Percentiles rank a stretch among this genome's conserved stretches.
phyloP scores from a whole-genome alignment of 2,113 vertebrate genomes.

The Megalops atlanticus region DNA sequence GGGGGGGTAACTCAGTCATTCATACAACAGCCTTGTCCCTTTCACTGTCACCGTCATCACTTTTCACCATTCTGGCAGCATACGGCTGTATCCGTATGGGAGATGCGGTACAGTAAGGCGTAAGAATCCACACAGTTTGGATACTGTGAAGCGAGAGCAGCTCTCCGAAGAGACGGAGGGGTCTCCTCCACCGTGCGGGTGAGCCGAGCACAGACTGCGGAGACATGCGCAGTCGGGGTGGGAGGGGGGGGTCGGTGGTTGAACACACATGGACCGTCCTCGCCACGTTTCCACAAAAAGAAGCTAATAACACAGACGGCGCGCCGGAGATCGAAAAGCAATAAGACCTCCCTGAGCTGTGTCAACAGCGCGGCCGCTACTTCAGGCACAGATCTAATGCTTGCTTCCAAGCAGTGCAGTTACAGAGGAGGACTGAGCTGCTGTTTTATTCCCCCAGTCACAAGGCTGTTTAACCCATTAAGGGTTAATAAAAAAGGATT shows the following conservation, averaged over 20 bases:
- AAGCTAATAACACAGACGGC: not conserved
- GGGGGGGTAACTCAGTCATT: too few relatives aligned
- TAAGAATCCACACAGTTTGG: too few relatives aligned
- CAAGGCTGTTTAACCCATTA: not conserved
- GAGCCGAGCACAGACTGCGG: not conserved
- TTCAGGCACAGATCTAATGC: not conserved
- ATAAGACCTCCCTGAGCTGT: slow-evolving; percentile 8
- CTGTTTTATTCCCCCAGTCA: not conserved
- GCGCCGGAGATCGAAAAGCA: slow-evolving; percentile 10
- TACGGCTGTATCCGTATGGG: too few relatives aligned
- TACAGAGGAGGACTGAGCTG: too few relatives aligned
- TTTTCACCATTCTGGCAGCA: too few relatives aligned
- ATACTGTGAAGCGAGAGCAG: too few relatives aligned
- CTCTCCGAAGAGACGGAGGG: too few relatives aligned
- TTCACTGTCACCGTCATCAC: too few relatives aligned
- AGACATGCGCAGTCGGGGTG: not conserved
- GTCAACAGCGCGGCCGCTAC: not conserved
- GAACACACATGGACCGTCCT: not conserved
- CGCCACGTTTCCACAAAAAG: not conserved
- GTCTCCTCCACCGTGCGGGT: not conserved
- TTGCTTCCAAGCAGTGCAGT: not conserved
- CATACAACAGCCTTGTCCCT: too few relatives aligned
- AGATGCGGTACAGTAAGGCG: too few relatives aligned
- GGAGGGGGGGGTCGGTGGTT: not conserved
- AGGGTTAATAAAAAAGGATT: not conserved